A percentile compares a stretch with the other conserved stretches of the same genome.
Conservation (phyloP, 2,113 vertebrate species). For the Pachypanchax playfairii region DNA sequence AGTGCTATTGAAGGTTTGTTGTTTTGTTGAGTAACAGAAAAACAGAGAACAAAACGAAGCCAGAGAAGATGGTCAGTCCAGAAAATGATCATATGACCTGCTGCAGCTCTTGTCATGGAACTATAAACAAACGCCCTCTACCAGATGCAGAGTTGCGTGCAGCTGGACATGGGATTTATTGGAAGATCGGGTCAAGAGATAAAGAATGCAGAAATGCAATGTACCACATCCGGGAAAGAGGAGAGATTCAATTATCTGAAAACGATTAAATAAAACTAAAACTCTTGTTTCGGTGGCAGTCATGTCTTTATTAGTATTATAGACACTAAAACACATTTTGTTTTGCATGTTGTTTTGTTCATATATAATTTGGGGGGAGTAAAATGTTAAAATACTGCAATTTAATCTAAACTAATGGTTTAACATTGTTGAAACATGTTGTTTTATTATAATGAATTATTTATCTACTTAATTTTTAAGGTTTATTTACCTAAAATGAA, state of each 20-base stretch:
- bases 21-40: not conserved
- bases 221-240: too few species aligned
- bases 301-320: too few species aligned
- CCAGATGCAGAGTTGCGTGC: not conserved
- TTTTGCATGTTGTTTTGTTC: too few species aligned
- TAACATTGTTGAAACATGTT: not conserved
- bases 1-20: not conserved
- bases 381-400: too few species aligned
- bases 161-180: not conserved
- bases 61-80: not conserved
- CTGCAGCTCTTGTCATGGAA: conserved; percentile 22
- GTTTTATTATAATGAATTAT: not conserved
- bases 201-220: too few species aligned
- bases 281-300: too few species aligned
- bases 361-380: too few species aligned
- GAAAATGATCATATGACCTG: conserved; percentile 41
- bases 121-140: conserved; percentile 10
- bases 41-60: not conserved
- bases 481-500: not conserved
- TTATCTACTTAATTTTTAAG: not conserved
- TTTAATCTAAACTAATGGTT: too few species aligned
- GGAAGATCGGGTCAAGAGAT: not conserved
- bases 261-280: too few species aligned
- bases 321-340: too few species aligned
- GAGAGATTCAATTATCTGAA: too few species aligned